phyloP scores from a whole-genome alignment of 2,888 invertebrate species.

The Drosophila niveifrons region DNA sequence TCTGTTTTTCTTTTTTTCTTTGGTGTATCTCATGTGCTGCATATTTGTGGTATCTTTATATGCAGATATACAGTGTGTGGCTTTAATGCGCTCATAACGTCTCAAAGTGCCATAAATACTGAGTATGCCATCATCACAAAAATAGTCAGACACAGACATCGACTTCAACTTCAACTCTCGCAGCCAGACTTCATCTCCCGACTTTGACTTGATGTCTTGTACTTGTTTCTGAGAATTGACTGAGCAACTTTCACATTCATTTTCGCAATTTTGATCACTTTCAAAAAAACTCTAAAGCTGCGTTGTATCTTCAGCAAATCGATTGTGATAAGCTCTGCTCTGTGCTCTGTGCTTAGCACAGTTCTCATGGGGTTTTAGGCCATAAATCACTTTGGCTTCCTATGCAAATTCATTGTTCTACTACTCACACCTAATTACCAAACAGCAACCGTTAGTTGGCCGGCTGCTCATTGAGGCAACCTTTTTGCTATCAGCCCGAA shows the following conservation, averaged over 20 bases:
- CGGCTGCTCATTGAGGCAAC: constrained; percentile 67
- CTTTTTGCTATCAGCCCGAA: constrained; percentile 47
- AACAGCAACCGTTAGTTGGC: constrained; percentile 43
- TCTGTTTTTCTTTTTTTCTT: too few species aligned
- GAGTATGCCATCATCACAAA: constrained; percentile 23
- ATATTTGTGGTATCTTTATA: constrained; percentile 53
- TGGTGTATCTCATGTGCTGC: constrained; percentile 16
- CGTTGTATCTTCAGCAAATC: not conserved
- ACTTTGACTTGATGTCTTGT: constrained; percentile 7
- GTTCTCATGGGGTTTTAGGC: constrained; percentile 57
- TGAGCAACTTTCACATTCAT: constrained; percentile 74
- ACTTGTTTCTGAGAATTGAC: constrained; percentile 30
- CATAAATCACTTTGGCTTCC: constrained; percentile 40
- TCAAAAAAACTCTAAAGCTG: constrained; percentile 42
- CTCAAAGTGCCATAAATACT: constrained; percentile 33
- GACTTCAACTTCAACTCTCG: not conserved
- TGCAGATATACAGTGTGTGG: constrained; percentile 41
- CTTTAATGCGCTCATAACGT: constrained; percentile 28
- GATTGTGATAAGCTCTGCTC: constrained; percentile 42
- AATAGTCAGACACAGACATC: constrained; percentile 2
- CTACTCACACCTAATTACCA: constrained; percentile 68
- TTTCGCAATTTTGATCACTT: constrained; percentile 67
- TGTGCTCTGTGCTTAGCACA: constrained; percentile 37
- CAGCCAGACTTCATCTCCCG: not conserved
- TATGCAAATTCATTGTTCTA: constrained; percentile 56